Percentiles rank a stretch among this genome's conserved stretches.
Conservation (phyloP, 2,888 invertebrate species). For the Anodontia alba region DNA sequence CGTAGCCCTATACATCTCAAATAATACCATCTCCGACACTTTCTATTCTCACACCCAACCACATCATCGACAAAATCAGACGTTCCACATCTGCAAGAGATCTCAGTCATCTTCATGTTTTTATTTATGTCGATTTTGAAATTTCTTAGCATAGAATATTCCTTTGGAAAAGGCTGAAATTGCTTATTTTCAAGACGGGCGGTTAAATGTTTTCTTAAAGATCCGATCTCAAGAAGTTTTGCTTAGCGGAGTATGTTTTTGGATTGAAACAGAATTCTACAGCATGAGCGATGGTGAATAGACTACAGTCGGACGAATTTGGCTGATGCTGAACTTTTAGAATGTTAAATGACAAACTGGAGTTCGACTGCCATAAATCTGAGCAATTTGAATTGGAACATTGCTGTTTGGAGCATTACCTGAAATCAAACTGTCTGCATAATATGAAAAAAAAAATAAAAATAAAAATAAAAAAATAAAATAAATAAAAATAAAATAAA, state of each 20-base stretch:
- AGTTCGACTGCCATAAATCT: not conserved
- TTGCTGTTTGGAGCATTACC: not conserved
- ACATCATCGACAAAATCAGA: conserved; percentile 6
- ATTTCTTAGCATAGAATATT: conserved; percentile 1
- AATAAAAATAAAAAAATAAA: too few species aligned
- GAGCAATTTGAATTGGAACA: conserved; percentile 11
- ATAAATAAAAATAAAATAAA: too few species aligned
- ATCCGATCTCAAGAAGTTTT: not conserved
- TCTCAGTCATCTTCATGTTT: not conserved
- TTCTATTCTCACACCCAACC: conserved; percentile 7
- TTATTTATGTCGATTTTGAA: not conserved
- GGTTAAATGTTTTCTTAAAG: not conserved
- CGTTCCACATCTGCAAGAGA: too few species aligned
- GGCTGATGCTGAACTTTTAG: not conserved
- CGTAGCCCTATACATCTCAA: not conserved
- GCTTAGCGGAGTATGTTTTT: conserved; percentile 2
- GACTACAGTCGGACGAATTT: not conserved
- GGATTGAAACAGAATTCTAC: conserved; percentile 6
- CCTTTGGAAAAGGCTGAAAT: not conserved
- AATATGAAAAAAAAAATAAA: too few species aligned
- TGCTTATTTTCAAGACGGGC: conserved; percentile 5
- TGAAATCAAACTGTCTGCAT: not conserved
- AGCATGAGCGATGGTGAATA: conserved; percentile 5
- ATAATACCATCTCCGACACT: conserved; percentile 7
- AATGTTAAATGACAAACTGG: not conserved